Conservation (phyloP, 1,140 invertebrate species). For the Habropoda laboriosa region DNA sequence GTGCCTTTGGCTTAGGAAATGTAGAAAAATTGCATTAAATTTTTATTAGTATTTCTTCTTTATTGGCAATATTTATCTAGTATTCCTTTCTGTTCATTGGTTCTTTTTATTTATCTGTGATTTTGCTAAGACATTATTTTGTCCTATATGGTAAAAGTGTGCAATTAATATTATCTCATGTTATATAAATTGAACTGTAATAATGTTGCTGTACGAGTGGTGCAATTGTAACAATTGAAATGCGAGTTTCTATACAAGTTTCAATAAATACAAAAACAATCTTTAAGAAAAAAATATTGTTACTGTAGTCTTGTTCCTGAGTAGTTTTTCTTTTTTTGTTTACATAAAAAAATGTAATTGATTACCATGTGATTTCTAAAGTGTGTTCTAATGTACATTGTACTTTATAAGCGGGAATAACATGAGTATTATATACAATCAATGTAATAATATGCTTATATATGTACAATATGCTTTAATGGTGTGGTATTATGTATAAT, state of each 20-base stretch:
- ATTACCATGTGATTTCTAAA: slow-evolving; percentile 14
- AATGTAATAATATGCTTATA: slow-evolving; percentile 54
- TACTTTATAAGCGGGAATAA: slow-evolving; percentile 41
- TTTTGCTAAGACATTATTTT: not conserved
- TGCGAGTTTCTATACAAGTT: slow-evolving; percentile 6
- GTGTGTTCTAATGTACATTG: slow-evolving; percentile 40
- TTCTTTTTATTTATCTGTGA: not conserved
- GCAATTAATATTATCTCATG: not conserved
- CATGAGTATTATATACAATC: slow-evolving; percentile 62
- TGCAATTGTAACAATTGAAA: slow-evolving; percentile 1
- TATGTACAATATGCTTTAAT: slow-evolving; percentile 48
- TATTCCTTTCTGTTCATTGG: not conserved
- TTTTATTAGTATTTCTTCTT: not conserved
- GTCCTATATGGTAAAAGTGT: not conserved
- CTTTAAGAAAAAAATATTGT: slow-evolving; percentile 6
- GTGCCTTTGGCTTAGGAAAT: slow-evolving; percentile 1
- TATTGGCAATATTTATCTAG: not conserved
- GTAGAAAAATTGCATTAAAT: slow-evolving; percentile 2
- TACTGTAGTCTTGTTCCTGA: slow-evolving; percentile 34
- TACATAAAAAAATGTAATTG: slow-evolving; percentile 23
- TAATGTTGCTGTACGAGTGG: not conserved
- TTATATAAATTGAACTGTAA: slow-evolving; percentile 11
- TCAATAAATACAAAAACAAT: slow-evolving; percentile 20
- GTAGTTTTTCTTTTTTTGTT: slow-evolving; percentile 1
- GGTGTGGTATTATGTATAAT: slow-evolving; percentile 12